Evolutionary conservation across 2,888 invertebrate genomes (phyloP), one percentile per base, ranked within the genome.

Genomic region (Agonopterix subpropinquella): DNA sequence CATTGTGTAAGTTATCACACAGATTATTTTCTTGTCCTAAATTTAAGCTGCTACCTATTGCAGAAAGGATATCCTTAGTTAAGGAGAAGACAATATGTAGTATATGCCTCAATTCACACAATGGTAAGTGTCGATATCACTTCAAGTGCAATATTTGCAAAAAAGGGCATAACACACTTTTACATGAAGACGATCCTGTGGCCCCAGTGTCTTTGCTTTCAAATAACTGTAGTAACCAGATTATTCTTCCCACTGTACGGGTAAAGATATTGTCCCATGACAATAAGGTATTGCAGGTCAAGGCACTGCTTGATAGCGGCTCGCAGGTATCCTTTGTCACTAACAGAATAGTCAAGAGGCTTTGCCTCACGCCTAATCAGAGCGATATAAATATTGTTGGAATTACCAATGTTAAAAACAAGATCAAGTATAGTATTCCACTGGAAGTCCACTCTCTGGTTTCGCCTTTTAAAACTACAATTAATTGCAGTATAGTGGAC

Each of bases 91-190:
- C 43, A 1, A 8, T 52, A 11, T 52, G 52, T 45, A 3, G 11
- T 9, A 37, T 48, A n/a, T 53, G 52, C 43, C 36, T 53, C 37
- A 45, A 47, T 39, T 10, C 28, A 8, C 56, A 56, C 43, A 4
- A 8, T 1, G 50, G 47, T 0, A 54, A 54, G 47, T 56, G 53
- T 36, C 47, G 46, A 13, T 56, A 18, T 11, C 47, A 53, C 28
- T 56, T 53, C 36, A 35, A 43, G 41, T 56, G 56, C 36, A 39
- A 44, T n/a, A 41, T 46, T 36, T 55, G 56, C 42, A 56, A 56
- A 28, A 9, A 47, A 13, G 2, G 11, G 0, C 56, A 56, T 28
- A 53, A 51, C 36, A 47, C 53, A 36, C 43, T 54, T 44, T 18
- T 51, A n/a, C 53, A 52, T 44, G 28, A 43, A 11, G 45, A 49